Conservation (phyloP, 2,888 invertebrate genomes). For the Philereme transversata region DNA sequence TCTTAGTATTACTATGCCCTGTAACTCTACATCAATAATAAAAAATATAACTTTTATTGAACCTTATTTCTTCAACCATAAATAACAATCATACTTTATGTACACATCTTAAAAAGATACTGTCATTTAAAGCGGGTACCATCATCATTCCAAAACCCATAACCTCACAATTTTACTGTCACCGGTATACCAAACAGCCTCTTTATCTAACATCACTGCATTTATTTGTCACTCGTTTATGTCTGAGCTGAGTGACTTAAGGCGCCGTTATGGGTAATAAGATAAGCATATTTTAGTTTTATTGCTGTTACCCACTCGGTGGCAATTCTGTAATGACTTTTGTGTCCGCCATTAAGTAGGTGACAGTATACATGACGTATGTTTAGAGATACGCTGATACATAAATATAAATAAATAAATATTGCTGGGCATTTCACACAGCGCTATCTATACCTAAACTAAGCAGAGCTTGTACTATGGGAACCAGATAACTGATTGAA, state of each 20-base stretch:
- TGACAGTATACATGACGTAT: constrained; percentile 8
- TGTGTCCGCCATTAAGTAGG: constrained; percentile 51
- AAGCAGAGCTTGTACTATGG: too few relatives aligned
- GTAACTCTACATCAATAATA: not conserved
- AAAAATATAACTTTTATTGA: too few relatives aligned
- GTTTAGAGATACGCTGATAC: not conserved
- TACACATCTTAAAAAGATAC: constrained; percentile 6
- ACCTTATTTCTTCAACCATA: too few relatives aligned
- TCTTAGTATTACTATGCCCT: too few relatives aligned
- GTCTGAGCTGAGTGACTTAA: constrained; percentile 54
- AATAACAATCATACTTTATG: too few relatives aligned
- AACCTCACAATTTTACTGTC: constrained; percentile 11
- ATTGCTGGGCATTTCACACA: too few relatives aligned
- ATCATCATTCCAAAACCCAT: constrained; percentile 22
- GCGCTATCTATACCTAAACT: too few relatives aligned
- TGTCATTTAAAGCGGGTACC: constrained; percentile 8
- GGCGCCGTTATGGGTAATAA: constrained; percentile 52
- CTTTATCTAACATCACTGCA: constrained; percentile 31
- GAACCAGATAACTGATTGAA: too few relatives aligned
- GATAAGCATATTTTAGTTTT: constrained; percentile 68
- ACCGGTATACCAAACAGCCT: constrained; percentile 18
- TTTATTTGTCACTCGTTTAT: constrained; percentile 51
- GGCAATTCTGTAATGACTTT: constrained; percentile 56
- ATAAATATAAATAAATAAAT: constrained; percentile 9
- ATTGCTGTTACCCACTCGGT: constrained; percentile 53